Percentiles rank a stretch among this genome's conserved stretches.
Evolutionary conservation across 2,113 vertebrate species (phyloP).

Genomic region (Rhinichthys klamathensis): DNA sequence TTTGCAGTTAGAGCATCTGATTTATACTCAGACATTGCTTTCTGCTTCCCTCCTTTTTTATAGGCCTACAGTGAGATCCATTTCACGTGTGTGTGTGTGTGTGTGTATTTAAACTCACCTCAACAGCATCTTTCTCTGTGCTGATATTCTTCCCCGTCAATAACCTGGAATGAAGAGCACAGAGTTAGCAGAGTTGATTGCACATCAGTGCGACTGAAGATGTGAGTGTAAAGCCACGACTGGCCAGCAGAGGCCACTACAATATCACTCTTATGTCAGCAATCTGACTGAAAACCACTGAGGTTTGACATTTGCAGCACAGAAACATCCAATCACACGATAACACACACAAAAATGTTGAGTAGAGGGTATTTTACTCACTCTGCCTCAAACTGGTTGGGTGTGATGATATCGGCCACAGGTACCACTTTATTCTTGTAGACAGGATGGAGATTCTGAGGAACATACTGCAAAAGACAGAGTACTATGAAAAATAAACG

Average conservation of each 20-base stretch:
- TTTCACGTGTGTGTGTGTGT: not conserved
- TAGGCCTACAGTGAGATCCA: not conserved
- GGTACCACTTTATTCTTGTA: conserved; percentile 95
- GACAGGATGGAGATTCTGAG: conserved; percentile 91
- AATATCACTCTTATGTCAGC: not conserved
- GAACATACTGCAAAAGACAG: conserved; percentile 84
- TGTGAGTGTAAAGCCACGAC: not conserved
- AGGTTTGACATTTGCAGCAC: conserved; percentile 12
- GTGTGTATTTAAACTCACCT: conserved; percentile 69
- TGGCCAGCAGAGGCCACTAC: conserved; percentile 34
- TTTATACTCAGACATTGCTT: not conserved
- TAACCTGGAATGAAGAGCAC: conserved; percentile 76
- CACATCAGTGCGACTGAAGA: not conserved
- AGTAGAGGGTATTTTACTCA: conserved; percentile 73
- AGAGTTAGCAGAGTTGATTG: not conserved
- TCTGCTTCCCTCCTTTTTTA: not conserved
- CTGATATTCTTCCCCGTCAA: conserved; percentile 91
- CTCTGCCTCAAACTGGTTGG: conserved; percentile 99
- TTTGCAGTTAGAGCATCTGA: not conserved
- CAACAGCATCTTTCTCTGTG: conserved; percentile 90
- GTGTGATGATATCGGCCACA: conserved; percentile 95
- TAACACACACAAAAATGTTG: not conserved
- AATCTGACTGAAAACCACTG: too few relatives aligned
- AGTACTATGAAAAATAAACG: not conserved
- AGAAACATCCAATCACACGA: not conserved